Evolutionary conservation across 2,888 invertebrate genomes (phyloP).

Genomic region (Dendrolimus houi): DNA sequence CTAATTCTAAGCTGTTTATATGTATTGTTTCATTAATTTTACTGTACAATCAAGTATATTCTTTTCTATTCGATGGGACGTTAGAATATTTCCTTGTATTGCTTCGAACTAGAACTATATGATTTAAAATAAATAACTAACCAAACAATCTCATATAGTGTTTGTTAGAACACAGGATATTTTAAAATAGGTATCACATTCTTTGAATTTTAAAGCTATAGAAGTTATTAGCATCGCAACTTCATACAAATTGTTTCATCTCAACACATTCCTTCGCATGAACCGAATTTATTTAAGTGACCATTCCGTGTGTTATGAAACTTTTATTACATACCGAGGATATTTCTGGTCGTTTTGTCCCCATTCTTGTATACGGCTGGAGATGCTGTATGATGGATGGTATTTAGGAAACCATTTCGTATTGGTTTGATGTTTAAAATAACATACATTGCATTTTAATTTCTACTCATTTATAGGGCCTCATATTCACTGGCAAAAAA

Average conservation of each 20-base stretch:
- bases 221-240: not conserved
- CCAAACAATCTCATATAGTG: no score
- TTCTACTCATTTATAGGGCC: not conserved
- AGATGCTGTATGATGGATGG: not conserved
- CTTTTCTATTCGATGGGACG: no score
- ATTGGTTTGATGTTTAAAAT: not conserved
- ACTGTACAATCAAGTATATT: no score
- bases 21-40: no score
- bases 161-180: no score
- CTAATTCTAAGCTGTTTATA: no score
- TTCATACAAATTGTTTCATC: not conserved
- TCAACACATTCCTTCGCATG: not conserved
- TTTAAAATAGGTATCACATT: no score
- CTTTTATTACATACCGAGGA: slow-evolving; percentile 2
- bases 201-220: not conserved
- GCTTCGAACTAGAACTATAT: no score
- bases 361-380: slow-evolving; percentile 1
- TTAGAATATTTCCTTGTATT: no score
- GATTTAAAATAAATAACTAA: no score
- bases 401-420: not conserved
- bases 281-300: not conserved
- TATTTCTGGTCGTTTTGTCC: slow-evolving; percentile 7
- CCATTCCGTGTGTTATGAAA: slow-evolving; percentile 1
- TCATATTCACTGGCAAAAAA: no score
- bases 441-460: not conserved